These are phyloP conservation scores for Venturia canescens DNA, from an alignment of 1,140 invertebrate genomes.

Conservation along the genomic window DNA sequence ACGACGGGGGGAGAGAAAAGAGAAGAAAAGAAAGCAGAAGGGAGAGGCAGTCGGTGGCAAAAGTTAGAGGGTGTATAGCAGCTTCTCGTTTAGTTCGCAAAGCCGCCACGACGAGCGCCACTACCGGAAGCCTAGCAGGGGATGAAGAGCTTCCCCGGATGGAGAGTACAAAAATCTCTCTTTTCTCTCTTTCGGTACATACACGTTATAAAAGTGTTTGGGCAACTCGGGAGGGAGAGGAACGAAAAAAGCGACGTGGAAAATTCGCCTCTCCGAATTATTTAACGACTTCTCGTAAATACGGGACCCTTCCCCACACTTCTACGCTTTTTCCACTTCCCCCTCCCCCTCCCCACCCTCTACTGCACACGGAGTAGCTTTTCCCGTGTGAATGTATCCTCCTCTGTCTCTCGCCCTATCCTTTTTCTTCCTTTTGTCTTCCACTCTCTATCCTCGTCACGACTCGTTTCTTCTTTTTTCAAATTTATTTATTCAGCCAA, in stretches of 20 bases:
- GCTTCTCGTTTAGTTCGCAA: background rate
- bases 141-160: constrained; percentile 15
- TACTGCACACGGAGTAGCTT: no score
- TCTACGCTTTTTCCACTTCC: background rate
- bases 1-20: constrained; percentile 10
- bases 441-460: constrained; percentile 16
- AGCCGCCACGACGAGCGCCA: background rate
- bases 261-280: constrained; percentile 57
- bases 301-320: constrained; percentile 46
- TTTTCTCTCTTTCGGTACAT: background rate
- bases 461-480: constrained; percentile 16
- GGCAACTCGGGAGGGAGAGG: background rate
- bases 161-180: background rate
- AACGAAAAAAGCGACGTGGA: constrained; percentile 36
- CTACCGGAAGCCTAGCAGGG: background rate
- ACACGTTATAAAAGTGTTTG: background rate
- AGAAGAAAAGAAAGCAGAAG: background rate
- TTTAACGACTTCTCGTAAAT: constrained; percentile 63
- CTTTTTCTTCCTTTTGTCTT: constrained; percentile 42
- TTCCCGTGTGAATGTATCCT: constrained; percentile 13
- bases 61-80: background rate
- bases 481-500: constrained; percentile 12
- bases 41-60: background rate
- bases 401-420: constrained; percentile 25
- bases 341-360: constrained; percentile 39